Evolutionary conservation across 2,797 vertebrate species (phyloP).

Genomic region (Cirrhinus mrigala): DNA sequence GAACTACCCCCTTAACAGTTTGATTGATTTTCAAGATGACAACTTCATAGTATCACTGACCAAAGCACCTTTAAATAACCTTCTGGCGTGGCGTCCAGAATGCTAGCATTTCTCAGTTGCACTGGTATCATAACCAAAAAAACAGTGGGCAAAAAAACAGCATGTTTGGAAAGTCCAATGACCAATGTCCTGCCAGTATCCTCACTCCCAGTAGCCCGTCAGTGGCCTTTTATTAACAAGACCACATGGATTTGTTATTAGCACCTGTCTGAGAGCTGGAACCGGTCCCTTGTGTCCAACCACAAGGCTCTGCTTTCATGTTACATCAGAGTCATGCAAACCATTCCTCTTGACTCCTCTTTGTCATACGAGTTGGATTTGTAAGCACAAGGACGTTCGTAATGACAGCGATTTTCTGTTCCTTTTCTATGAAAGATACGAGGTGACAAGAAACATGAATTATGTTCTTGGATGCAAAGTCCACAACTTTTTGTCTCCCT

Average conservation of each 20-base stretch:
- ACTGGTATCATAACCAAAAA: background rate
- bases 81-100: background rate
- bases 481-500: background rate
- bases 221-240: slow-evolving; percentile 12
- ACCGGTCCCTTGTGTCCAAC: slow-evolving; percentile 28
- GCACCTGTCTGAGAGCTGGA: slow-evolving; percentile 23
- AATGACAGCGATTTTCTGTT: background rate
- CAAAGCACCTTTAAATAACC: background rate
- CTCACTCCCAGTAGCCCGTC: background rate
- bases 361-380: slow-evolving; percentile 38
- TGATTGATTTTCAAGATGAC: background rate
- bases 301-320: slow-evolving; percentile 30
- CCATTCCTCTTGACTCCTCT: slow-evolving; percentile 31
- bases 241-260: slow-evolving; percentile 30
- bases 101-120: slow-evolving; percentile 3
- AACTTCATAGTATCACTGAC: background rate
- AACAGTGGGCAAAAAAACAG: slow-evolving; percentile 7
- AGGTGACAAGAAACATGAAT: too few relatives aligned
- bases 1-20: background rate
- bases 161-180: background rate
- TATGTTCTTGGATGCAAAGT: background rate
- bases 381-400: slow-evolving; percentile 5
- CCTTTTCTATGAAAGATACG: too few relatives aligned
- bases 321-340: slow-evolving; percentile 37
- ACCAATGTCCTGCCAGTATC: background rate